phyloP scores from a whole-genome alignment of 2,113 vertebrate genomes.

The Gnathonemus echidnorhynchus region DNA sequence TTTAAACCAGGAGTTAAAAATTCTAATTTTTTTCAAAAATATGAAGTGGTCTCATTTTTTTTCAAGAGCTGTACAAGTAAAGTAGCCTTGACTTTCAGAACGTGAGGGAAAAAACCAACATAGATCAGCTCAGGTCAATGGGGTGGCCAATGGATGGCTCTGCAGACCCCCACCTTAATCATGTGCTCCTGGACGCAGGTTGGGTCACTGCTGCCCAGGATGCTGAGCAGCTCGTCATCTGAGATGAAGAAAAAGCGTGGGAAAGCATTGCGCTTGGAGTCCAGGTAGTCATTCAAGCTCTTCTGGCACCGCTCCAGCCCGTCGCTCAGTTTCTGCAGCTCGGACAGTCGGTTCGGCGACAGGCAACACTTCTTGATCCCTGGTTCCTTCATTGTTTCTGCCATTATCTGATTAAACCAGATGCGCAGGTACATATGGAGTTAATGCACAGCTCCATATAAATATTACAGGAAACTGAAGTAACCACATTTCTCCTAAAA shows the following conservation, averaged over 20 bases:
- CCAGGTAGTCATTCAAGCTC: constrained; percentile 86
- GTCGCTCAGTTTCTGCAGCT: constrained; percentile 72
- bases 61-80: background rate
- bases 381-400: constrained; percentile 65
- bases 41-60: too few species aligned
- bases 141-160: background rate
- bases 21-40: too few species aligned
- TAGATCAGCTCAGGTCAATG: background rate
- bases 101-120: background rate
- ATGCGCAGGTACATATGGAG: background rate
- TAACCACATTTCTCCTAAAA: background rate
- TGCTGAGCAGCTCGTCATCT: constrained; percentile 91
- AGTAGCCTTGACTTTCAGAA: background rate
- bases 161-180: constrained; percentile 73
- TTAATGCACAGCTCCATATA: background rate
- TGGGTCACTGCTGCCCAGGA: constrained; percentile 81
- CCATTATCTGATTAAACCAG: constrained; percentile 74
- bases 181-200: constrained; percentile 92
- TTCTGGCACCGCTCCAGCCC: constrained; percentile 90
- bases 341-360: constrained; percentile 66
- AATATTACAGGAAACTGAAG: background rate
- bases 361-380: constrained; percentile 79
- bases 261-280: constrained; percentile 87
- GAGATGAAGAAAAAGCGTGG: constrained; percentile 97
- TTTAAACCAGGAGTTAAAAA: too few species aligned